phyloP scores from a whole-genome alignment of 53 echinoderm and acorn worm species.

The Mesocentrotus franciscanus region DNA sequence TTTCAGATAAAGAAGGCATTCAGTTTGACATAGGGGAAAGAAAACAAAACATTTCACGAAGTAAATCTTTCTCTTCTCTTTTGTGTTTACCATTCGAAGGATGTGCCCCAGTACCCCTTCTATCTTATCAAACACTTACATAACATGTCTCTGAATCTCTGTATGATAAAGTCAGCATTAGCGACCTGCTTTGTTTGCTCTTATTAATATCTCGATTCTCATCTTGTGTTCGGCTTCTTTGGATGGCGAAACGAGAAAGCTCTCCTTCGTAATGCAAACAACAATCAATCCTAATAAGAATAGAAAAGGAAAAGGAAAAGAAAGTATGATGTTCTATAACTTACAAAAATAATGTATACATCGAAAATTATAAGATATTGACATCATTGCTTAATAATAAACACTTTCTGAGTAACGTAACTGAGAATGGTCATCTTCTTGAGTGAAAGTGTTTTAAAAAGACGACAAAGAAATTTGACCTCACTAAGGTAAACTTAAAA shows the following conservation, averaged over 20 bases:
- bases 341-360: neutral
- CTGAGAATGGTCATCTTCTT: neutral
- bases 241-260: constrained; percentile 1
- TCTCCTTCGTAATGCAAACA: neutral
- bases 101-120: no score
- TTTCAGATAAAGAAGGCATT: no score
- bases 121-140: neutral
- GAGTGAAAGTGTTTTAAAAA: neutral
- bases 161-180: neutral
- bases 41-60: neutral
- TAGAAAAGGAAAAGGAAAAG: neutral
- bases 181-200: neutral
- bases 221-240: neutral
- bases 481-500: neutral
- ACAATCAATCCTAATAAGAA: neutral
- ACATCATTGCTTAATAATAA: no score
- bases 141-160: neutral
- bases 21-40: no score
- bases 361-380: neutral
- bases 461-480: neutral
- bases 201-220: neutral
- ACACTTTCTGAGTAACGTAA: neutral
- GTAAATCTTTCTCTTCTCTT: neutral
- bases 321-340: neutral
- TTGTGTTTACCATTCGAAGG: no score